phyloP scores from a whole-genome alignment of 2,113 vertebrate species.

The Galeopterus variegatus region DNA sequence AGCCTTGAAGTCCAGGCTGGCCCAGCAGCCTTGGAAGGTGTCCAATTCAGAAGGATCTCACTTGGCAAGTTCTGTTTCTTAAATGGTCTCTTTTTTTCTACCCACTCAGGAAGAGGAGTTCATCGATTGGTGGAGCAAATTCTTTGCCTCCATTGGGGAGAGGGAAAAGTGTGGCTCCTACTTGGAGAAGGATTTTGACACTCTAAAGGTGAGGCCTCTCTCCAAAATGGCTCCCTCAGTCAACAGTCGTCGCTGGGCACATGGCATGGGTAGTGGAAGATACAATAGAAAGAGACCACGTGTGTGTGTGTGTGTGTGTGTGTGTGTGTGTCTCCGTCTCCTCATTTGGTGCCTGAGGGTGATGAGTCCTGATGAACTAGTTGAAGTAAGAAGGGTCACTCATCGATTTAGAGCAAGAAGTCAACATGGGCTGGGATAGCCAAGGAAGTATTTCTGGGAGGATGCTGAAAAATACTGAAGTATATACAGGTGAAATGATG shows the following conservation, averaged over 20 bases:
- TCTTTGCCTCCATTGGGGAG: slow-evolving; percentile 95
- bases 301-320: no score
- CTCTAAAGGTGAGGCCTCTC: slow-evolving; percentile 90
- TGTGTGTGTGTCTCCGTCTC: not conserved
- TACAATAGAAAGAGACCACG: not conserved
- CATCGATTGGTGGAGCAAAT: slow-evolving; percentile 99
- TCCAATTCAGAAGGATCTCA: not conserved
- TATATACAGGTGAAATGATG: slow-evolving; percentile 24
- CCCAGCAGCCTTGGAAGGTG: not conserved
- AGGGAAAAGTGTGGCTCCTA: slow-evolving; percentile 95
- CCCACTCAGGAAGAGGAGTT: slow-evolving; percentile 94
- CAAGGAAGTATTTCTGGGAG: not conserved
- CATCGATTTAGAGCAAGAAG: not conserved
- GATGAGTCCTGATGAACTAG: not conserved
- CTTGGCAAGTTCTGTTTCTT: slow-evolving; percentile 1
- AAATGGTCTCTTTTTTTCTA: not conserved
- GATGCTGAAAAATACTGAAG: not conserved
- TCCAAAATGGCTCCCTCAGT: not conserved
- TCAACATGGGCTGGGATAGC: not conserved
- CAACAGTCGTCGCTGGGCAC: not conserved
- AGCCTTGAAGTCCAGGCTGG: not conserved
- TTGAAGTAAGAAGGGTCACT: not conserved
- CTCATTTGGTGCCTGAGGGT: not conserved
- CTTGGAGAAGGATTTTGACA: slow-evolving; percentile 96
- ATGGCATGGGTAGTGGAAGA: not conserved